Base-by-base conservation (phyloP, 2,888 invertebrate species). In the Julus scandinavius region DNA sequence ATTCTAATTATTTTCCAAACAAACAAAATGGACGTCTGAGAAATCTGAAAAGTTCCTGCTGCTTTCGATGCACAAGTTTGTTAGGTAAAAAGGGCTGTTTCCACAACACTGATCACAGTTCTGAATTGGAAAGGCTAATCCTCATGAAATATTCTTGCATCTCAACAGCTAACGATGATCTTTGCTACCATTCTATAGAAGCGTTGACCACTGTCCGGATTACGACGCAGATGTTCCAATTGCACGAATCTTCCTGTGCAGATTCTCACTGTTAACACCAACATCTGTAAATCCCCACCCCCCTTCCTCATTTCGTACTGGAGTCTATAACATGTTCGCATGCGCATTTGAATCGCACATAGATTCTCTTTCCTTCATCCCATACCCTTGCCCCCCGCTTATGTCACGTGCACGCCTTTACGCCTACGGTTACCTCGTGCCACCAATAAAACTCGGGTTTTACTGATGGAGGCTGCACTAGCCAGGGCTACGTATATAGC, bases 401-500 rank as follows among this genome's bases (percentile, higher is more conserved):
- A 15, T 38, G 80, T 80, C 80, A 80, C 80, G 80, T 80, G 80
- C 15, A 29, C 80, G 80, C 80, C 80, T 40, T 80, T 38, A 38
- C 80, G 80, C 80, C 80, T 80, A 80, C 80, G 80, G 80, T 40
- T 38, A 40, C 80, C 38, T 38, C 80, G 80, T 80, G 80, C 80
- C 80, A 80, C 80, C 80, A 80, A 80, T 80, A 40, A 80, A 80
- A 80, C 80, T 80, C 80, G 38, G 80, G 38, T 38, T 80, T 29
- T 80, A 40, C 80, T 4, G 80, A 80, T 80, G 80, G 80, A 80
- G 80, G 80, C 80, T 40, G 80, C 80, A 40, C 80, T 80, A 80
- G 29, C 80, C 80, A 80, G 80, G 80, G 80, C 80, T 80, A 72
- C 80, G 80, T 80, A 80, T 80, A 80, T 80, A 80, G 80, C 80